Conservation (phyloP, 2,888 invertebrate species). For the Petrolisthes cinctipes region DNA sequence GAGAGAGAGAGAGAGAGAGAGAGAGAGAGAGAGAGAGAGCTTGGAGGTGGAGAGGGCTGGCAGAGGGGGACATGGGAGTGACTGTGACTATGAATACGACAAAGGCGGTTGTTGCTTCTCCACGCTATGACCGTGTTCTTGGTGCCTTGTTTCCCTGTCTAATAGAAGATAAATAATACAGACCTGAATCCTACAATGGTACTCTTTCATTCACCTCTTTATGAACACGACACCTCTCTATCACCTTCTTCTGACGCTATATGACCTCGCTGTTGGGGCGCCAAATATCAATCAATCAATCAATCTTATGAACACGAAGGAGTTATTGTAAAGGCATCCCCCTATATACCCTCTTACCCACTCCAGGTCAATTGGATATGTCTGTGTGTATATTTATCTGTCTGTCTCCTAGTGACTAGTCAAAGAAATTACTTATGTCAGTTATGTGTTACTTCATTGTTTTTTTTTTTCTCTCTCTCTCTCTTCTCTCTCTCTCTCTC, state of each 20-base stretch:
- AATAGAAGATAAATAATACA: no score
- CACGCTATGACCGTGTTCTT: no score
- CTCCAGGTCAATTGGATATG: not conserved
- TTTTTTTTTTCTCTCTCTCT: not conserved
- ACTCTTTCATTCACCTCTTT: no score
- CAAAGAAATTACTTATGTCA: not conserved
- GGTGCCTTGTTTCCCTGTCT: no score
- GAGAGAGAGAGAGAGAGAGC: slow-evolving; percentile 5
- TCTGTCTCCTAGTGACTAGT: not conserved
- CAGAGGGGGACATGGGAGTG: no score
- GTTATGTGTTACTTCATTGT: not conserved
- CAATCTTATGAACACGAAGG: slow-evolving; percentile 2
- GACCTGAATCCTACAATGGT: no score
- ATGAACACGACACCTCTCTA: no score
- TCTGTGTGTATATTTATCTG: not conserved
- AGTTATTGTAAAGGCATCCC: not conserved
- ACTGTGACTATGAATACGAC: no score
- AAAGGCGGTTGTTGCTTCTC: no score
- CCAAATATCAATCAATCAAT: not conserved
- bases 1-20: slow-evolving; percentile 18
- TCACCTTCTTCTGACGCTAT: no score
- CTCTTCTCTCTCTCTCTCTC: not conserved
- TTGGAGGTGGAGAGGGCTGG: no score
- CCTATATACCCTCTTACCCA: not conserved
- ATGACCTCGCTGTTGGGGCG: no score